Base-by-base conservation (phyloP, 1,140 invertebrate genomes). In the Caerostris extrusa region DNA sequence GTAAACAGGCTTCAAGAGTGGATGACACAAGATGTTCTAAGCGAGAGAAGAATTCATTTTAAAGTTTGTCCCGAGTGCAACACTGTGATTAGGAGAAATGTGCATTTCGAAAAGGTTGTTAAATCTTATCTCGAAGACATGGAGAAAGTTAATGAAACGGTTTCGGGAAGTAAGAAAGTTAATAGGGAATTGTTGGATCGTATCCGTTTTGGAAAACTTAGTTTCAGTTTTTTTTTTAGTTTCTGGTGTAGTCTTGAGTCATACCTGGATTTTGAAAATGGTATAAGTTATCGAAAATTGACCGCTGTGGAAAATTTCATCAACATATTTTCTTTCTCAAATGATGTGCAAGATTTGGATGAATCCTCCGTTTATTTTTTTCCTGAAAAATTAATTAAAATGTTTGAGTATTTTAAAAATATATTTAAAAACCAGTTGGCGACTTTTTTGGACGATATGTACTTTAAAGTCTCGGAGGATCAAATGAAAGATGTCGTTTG, bases 51-150 rank as follows among this genome's bases (percentile, higher is more conserved):
- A 86, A 96, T 97, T 82, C 94, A 96, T 17, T 95, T 97, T 88
- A 97, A 97, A 94, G 90, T 95, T 3, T 98, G 97, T 95, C 97
- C 97, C 7, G 95, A 95, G 94, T 98, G 97, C 95, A 97, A 97
- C 91, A 97, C 96, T n/a, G 95, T 96, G 0, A 97, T 98, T 14
- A 96, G 96, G 56, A 96, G 96, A 92, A 97, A 97, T 94, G 95
- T 96, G 8, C 95, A 97, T 53, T 97, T 97, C 95, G 97, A 97
- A 93, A 96, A 97, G 91, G 95, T 96, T 7, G 96, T 97, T 0
- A 97, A 97, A 95, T 71, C 95, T 57, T 96, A 95, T 60, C 95
- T 97, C 12, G 95, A 95, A 61, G 96, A 97, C 94, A 97, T 97
- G 60, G 96, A 96, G 77, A 95, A 95, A 14, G 96, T 97, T 0